Conservation (phyloP, 2,797 vertebrate species). For the Cirrhinus mrigala region DNA sequence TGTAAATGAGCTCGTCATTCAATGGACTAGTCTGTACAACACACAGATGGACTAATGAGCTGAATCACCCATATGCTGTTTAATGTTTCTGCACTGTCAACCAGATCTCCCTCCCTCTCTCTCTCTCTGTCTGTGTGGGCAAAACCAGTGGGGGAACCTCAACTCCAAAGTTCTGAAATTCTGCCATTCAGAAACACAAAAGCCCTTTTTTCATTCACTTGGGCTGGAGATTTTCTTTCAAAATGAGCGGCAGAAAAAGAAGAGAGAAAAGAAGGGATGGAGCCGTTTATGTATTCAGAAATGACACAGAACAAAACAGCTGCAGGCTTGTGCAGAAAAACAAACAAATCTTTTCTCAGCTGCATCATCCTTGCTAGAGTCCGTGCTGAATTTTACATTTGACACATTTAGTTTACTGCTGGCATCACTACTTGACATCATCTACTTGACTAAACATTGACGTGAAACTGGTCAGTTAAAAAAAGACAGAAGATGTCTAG, state of each 20-base stretch:
- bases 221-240: constrained; percentile 72
- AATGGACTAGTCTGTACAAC: background rate
- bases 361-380: background rate
- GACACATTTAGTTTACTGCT: background rate
- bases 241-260: constrained; percentile 73
- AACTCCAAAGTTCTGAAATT: constrained; percentile 83
- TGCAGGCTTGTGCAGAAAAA: background rate
- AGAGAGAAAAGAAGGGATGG: constrained; percentile 58
- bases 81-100: constrained; percentile 3
- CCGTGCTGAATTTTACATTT: background rate
- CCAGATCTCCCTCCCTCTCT: background rate
- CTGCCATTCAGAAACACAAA: constrained; percentile 89
- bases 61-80: constrained; percentile 14
- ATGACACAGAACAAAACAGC: background rate
- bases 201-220: constrained; percentile 70
- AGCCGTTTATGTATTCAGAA: background rate
- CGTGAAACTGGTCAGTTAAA: background rate
- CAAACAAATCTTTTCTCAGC: background rate
- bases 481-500: background rate
- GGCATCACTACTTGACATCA: background rate
- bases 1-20: constrained; percentile 16
- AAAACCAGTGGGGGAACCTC: constrained; percentile 17
- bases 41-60: constrained; percentile 29
- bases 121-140: background rate
- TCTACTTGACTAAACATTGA: background rate